Evolutionary conservation across 2,888 invertebrate genomes (phyloP), one percentile per base, ranked within the genome.

Genomic region (Helobdella robusta): DNA sequence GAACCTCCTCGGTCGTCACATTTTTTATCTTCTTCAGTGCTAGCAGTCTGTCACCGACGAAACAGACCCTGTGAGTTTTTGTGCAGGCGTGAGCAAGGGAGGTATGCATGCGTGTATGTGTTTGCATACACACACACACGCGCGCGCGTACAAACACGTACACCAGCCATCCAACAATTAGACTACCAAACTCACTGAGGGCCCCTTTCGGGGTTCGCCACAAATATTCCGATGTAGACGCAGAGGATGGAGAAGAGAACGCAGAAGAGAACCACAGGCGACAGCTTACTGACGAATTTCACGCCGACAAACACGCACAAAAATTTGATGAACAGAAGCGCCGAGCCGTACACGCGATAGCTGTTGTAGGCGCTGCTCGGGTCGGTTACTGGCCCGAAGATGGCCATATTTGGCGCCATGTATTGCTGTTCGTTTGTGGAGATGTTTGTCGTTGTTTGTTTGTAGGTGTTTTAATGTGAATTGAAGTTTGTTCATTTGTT

Each of bases 281-380:
- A 97, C 78, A 98, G 93, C 83, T 94, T 94, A 84, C 95, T 97
- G 75, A 98, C 98, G 80, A 98, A 97, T 80, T 90, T 90, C 64
- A 98, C 97, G 64, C 98, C 98, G 71, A 97, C 83, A 81, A 90
- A 94, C 70, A 98, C 97, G 73, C 91, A 87, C 68, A 84, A 85
- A 74, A 93, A 90, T 87, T 97, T 91, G 72, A 95, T 81, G 70
- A 89, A 76, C 61, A 99, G 85, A 66, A 98, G 82, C 28, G 87
- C 81, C 5, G 95, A 91, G 68, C 95, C 97, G 81, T 95, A 98
- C 64, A 97, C 89, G 50, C 98, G 87, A 81, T 95, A 95, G 82
- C 97, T 98, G 84, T 98, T 92, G 82, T 91, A 92, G 89, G 94
- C 74, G 63, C 75, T 93, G 70, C 89, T 87, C 73, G 84, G 85